Base-by-base conservation (phyloP, 1,140 invertebrate species). In the Drosophila sucinea region DNA sequence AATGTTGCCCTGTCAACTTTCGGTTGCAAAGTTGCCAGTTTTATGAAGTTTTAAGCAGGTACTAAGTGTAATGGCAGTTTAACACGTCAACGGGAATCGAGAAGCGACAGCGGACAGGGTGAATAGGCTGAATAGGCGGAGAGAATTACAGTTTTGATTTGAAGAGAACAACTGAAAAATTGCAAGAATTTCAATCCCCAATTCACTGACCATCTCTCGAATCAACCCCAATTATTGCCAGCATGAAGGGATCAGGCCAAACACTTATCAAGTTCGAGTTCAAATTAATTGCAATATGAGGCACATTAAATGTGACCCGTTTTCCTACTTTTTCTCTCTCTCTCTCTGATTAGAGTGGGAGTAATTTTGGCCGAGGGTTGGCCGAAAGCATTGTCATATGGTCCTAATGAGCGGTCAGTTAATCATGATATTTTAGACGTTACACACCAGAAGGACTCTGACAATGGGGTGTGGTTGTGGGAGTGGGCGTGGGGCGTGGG, bases 271-370 rank as follows among this genome's bases (percentile, higher is more conserved):
- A 77, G 69, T 84, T 83, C 60, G 63, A 75, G 82, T 82, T 86
- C 83, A 86, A 87, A 86, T 86, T 87, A 86, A 86, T 86, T 87
- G 82, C 82, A 86, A 86, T 86, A 71, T 75, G 82, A 86, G 83
- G 73, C 66, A 66, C 79, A 86, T 86, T 86, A 82, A 86, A 86
- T 87, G 79, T 79, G 83, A 86, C 73, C 73, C 73, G 55, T 60
- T 74, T 60, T 30, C 40, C 58, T 58, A 65, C 23, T 54, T 57
- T 17, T 25, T 5, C 11, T 11, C 17, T 30, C 51, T 55, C 29
- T 10, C 29, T 55, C 1, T 30, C 4, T 54, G 63, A 38, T n/a
- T 32, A 38, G 47, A 58, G 47, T 55, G 54, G 54, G 23, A n/a
- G 6, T 29, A 7, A 8, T 7, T 17, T 51, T 23, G 25, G 25